Evolutionary conservation across 2,888 invertebrate genomes (phyloP).

Genomic region (Hyposoter dolosus): DNA sequence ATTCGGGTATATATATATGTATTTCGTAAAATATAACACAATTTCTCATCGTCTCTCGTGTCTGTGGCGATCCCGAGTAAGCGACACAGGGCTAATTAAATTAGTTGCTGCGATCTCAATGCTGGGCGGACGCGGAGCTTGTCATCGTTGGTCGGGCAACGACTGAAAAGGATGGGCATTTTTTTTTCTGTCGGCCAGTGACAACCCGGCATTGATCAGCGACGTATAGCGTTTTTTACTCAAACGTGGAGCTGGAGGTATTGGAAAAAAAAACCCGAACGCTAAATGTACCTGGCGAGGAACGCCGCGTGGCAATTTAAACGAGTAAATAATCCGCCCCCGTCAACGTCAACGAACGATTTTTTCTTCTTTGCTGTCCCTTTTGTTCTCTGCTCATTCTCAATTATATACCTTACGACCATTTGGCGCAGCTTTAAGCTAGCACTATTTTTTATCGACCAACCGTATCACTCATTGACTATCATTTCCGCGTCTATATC

Average conservation of each 20-base stretch:
- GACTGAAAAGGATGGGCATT: not conserved
- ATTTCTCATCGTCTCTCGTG: constrained; percentile 7
- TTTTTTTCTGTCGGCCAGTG: constrained; percentile 15
- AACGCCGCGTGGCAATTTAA: constrained; percentile 32
- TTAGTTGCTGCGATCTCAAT: constrained; percentile 67
- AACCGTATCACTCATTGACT: not conserved
- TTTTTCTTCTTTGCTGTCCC: constrained; percentile 4
- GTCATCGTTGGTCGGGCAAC: constrained; percentile 1
- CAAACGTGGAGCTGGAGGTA: not conserved
- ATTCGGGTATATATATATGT: constrained; percentile 18
- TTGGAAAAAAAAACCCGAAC: constrained; percentile 11
- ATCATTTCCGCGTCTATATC: not conserved
- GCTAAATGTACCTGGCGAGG: not conserved
- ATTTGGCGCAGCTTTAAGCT: not conserved
- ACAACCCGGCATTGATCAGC: not conserved
- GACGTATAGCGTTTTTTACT: not conserved
- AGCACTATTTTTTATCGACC: not conserved
- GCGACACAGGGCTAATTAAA: constrained; percentile 67
- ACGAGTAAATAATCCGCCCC: constrained; percentile 43
- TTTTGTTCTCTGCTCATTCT: not conserved
- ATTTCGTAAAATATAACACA: constrained; percentile 44
- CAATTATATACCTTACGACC: constrained; percentile 12
- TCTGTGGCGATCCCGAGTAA: constrained; percentile 47
- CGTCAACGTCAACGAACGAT: not conserved
- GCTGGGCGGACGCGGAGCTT: constrained; percentile 36